These are phyloP conservation scores for Drosophila kuntzei DNA, from an alignment of 2,888 invertebrate genomes.

Conservation along the genomic window DNA sequence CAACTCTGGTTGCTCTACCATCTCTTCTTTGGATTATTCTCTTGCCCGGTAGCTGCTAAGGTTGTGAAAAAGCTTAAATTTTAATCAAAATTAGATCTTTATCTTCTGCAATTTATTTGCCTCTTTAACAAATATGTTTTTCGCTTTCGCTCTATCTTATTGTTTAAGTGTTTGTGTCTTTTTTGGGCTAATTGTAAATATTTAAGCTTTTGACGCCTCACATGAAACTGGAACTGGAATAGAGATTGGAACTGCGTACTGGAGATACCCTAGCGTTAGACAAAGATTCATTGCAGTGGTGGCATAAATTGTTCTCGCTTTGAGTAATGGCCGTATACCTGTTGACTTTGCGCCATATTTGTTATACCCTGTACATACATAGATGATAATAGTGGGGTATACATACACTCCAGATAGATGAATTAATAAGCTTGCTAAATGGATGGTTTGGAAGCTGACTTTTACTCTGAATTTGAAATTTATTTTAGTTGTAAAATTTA, in stretches of 20 bases:
- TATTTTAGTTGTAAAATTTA: not conserved
- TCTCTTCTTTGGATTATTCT: not conserved
- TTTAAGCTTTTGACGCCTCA: slow-evolving; percentile 81
- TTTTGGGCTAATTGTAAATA: slow-evolving; percentile 67
- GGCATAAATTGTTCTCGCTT: slow-evolving; percentile 71
- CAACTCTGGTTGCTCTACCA: not conserved
- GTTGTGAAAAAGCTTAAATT: slow-evolving; percentile 82
- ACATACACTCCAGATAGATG: not conserved
- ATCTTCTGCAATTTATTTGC: slow-evolving; percentile 78
- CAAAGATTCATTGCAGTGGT: slow-evolving; percentile 57
- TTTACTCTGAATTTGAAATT: not conserved
- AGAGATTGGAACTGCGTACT: not conserved
- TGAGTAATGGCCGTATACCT: slow-evolving; percentile 61
- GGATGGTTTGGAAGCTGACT: not conserved
- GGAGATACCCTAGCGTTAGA: slow-evolving; percentile 21
- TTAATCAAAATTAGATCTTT: slow-evolving; percentile 82
- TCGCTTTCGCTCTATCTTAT: slow-evolving; percentile 54
- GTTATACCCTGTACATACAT: slow-evolving; percentile 35
- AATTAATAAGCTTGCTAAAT: not conserved
- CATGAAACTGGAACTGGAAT: slow-evolving; percentile 28
- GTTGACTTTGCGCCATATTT: slow-evolving; percentile 77
- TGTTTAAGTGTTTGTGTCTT: slow-evolving; percentile 15
- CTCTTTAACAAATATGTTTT: slow-evolving; percentile 71
- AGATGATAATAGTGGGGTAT: not conserved
- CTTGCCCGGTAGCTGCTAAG: slow-evolving; percentile 71